Conservation (phyloP, 53 echinoderm and acorn worm species). For the Actinopyga echinites region DNA sequence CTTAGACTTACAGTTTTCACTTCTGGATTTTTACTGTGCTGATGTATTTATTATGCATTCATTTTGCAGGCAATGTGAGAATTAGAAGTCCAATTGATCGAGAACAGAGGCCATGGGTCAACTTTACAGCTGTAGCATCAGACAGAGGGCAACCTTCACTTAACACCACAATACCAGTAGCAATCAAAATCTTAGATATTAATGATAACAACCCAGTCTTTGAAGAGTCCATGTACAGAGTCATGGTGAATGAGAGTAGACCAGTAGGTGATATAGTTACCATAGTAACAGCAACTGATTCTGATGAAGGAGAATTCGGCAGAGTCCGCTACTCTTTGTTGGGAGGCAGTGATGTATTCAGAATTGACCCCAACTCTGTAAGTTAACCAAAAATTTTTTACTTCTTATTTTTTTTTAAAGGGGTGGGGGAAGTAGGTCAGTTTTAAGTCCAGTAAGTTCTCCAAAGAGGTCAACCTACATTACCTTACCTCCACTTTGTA, state of each 20-base stretch:
- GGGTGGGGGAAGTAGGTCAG: too few species aligned
- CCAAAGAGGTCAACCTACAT: too few species aligned
- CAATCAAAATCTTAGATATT: constrained; percentile 75
- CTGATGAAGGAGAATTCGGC: constrained; percentile 71
- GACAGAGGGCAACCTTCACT: constrained; percentile 74
- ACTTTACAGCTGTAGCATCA: constrained; percentile 75
- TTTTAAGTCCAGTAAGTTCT: too few species aligned
- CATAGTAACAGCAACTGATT: constrained; percentile 74
- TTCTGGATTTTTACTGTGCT: too few species aligned
- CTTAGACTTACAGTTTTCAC: too few species aligned
- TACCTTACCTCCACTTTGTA: too few species aligned
- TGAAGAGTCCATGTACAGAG: constrained; percentile 48
- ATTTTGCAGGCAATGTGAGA: constrained; percentile 70
- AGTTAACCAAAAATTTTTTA: constrained; percentile 26
- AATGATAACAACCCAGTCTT: constrained; percentile 98
- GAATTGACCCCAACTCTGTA: constrained; percentile 72
- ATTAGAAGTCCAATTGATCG: constrained; percentile 68
- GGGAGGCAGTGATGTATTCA: constrained; percentile 79
- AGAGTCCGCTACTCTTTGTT: constrained; percentile 68
- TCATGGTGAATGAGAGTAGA: constrained; percentile 72
- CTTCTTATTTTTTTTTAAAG: too few species aligned
- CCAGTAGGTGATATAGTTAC: constrained; percentile 53
- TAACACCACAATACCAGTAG: constrained; percentile 68
- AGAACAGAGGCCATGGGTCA: constrained; percentile 72
- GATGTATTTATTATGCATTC: too few species aligned